Conservation (phyloP, 30 jellyfish, hydroid and myxozoan genomes). For the Kudoa iwatai region DNA sequence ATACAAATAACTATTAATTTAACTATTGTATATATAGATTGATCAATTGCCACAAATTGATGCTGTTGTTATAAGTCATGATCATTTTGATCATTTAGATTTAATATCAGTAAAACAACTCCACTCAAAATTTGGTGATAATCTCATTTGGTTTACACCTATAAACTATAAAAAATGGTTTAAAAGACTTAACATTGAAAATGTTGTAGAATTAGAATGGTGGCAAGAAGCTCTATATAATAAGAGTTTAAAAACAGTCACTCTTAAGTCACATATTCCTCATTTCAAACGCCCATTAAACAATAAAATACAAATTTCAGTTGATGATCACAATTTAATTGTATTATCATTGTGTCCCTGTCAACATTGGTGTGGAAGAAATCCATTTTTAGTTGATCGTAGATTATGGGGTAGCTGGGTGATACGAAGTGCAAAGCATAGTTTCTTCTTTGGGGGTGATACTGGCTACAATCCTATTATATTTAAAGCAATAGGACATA, state of each 20-base stretch:
- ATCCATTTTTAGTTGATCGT: slow-evolving; percentile 3
- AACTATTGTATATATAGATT: no score
- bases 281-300: no score
- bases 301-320: no score
- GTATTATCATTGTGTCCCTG: slow-evolving; percentile 21
- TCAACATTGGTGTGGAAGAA: slow-evolving; percentile 27
- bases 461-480: slow-evolving; percentile 11
- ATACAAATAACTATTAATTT: no score
- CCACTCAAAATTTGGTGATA: slow-evolving; percentile 4
- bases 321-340: no score
- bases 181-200: slow-evolving; percentile 21
- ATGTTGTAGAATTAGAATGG: slow-evolving; percentile 82
- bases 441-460: slow-evolving; percentile 16
- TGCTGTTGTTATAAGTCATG: slow-evolving; percentile 12
- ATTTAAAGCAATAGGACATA: slow-evolving; percentile 6
- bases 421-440: slow-evolving; percentile 5
- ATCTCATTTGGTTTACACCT: slow-evolving; percentile 10
- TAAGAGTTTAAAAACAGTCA: no score
- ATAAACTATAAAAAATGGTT: slow-evolving; percentile 7
- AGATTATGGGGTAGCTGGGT: slow-evolving; percentile 39
- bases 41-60: slow-evolving; percentile 9
- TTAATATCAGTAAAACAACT: slow-evolving; percentile 3
- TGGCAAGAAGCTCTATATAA: slow-evolving; percentile 93
- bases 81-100: slow-evolving; percentile 33
- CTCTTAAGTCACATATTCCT: no score